A percentile compares a stretch with the other conserved stretches of the same genome.
These are phyloP conservation scores for Rhorus exstirpatorius DNA, from an alignment of 2,888 invertebrate genomes.

Conservation along the genomic window DNA sequence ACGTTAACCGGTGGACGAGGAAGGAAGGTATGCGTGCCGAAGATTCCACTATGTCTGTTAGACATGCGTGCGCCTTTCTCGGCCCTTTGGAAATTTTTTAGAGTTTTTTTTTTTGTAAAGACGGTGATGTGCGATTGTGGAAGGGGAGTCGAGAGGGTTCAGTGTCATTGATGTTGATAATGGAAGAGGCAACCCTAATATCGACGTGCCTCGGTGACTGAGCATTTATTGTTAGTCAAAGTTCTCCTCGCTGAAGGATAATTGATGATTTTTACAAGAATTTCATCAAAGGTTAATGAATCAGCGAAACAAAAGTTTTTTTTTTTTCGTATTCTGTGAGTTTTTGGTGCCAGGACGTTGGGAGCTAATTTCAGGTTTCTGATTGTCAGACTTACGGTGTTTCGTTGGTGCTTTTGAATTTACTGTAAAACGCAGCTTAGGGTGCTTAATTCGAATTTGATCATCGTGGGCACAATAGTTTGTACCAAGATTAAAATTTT, in stretches of 20 bases:
- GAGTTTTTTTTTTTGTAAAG: not conserved
- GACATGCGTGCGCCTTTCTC: constrained; percentile 55
- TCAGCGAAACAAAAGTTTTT: not conserved
- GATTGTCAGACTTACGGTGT: too few species aligned
- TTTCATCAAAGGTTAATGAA: constrained; percentile 18
- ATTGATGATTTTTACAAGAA: constrained; percentile 22
- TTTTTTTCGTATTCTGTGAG: not conserved
- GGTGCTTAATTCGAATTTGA: too few species aligned
- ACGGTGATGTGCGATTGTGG: constrained; percentile 6
- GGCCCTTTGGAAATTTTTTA: constrained; percentile 26
- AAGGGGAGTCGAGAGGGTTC: constrained; percentile 27
- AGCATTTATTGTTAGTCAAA: constrained; percentile 26
- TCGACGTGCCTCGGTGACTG: constrained; percentile 21
- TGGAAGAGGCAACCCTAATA: constrained; percentile 3
- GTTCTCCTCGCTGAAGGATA: not conserved
- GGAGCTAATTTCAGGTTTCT: too few species aligned
- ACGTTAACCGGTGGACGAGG: constrained; percentile 42
- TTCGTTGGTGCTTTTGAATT: too few species aligned
- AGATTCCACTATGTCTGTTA: constrained; percentile 55
- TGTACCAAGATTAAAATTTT: too few species aligned
- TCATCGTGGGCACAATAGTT: too few species aligned
- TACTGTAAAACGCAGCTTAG: too few species aligned
- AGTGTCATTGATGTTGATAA: constrained; percentile 24
- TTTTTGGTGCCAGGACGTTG: too few species aligned
- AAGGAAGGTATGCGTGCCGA: constrained; percentile 56